Evolutionary conservation across 2,113 vertebrate species (phyloP), one percentile per base, ranked within the genome.

Genomic region (Condylura cristata): DNA sequence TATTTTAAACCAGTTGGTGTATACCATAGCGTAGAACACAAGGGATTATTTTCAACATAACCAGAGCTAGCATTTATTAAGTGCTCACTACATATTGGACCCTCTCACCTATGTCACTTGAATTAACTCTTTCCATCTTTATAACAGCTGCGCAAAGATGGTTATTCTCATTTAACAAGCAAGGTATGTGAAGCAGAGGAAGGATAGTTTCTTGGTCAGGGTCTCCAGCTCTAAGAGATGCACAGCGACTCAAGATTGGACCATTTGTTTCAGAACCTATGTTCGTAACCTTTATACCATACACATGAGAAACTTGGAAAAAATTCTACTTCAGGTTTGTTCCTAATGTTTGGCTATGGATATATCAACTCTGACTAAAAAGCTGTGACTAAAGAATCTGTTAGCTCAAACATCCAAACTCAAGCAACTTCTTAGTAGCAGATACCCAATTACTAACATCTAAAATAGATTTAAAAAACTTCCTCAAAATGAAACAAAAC

Each of bases 401-500:
- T 65, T 68, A 76, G 70, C 51, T 82, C 26, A 32, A 58, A 83
- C 17, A 78, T 48, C 12, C 37, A 44, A 92, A 32, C 6, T 82
- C 51, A 83, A 63, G 48, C 61, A 90, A 81, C 53, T 80, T 76
- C 72, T 79, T 84, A 65, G 84, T 32, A 90, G 68, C 83, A 84
- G 60, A 94, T 3, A 34, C 22, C 37, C 39, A 76, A 66, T 75
- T 61, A 71, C 22, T 28, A 89, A 63, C 41, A 87, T 93, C 80
- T 76, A 87, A 93, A 89, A 93, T 68, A 86, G 86, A 97, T 72
- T 87, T 53, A 86, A 51, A 87, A 89, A 80, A 89, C 63, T 46
- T 84, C 74, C 56, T 95, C 82, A 89, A 89, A 91, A 93, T 89
- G 94, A 95, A 96, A 80, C 87, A 46, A 34, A 88, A 94, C 84